Base-by-base conservation (phyloP, 2,113 vertebrate species). In the Aphyosemion australe region DNA sequence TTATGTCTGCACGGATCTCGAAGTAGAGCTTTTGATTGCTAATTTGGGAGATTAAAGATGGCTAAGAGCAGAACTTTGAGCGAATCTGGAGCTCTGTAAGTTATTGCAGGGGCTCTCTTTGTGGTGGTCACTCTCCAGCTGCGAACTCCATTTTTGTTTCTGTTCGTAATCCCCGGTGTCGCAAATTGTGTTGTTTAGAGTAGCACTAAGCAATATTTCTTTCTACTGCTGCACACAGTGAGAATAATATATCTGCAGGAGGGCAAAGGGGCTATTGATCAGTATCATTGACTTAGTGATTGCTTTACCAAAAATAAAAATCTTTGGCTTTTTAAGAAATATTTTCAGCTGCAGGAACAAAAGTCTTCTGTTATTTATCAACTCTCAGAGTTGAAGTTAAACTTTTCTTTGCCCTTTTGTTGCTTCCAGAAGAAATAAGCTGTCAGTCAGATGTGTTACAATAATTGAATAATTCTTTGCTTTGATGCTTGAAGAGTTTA, bases 11-110 rank as follows among this genome's bases (percentile, higher is more conserved):
- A 85, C 71, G 76, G 80, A 85, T 90, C 72, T 83, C 43, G 14
- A 43, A 51, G 49, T 67, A 73, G 85, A 72, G 82, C 83, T 74
- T 88, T 91, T 86, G 82, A 88, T 89, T 15, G 73, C 85, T 79
- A 79, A 83, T 83, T 73, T 63, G 72, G 61, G 76, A 74, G 62
- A 83, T 82, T 78, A 32, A 75, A 76, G 68, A 65, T 53, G 32
- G 5, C 64, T 58, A 52, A 75, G 62, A 82, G 69, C 51, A 66
- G 52, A 76, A 88, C 69, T 80, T 78, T 51, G 39, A 60, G 43
- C n/a, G 39, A 50, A 56, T 21, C 59, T 42, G 2, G 49, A 47
- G 74, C 69, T 69, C 68, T 60, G 39, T 80, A 79, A 84, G 45
- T 74, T 48, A 74, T 59, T 65, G 43, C 72, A 79, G 57, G 46